Evolutionary conservation across 2,113 vertebrate genomes (phyloP), one percentile per base, ranked within the genome.

Genomic region (Coptodon bakossiorum): DNA sequence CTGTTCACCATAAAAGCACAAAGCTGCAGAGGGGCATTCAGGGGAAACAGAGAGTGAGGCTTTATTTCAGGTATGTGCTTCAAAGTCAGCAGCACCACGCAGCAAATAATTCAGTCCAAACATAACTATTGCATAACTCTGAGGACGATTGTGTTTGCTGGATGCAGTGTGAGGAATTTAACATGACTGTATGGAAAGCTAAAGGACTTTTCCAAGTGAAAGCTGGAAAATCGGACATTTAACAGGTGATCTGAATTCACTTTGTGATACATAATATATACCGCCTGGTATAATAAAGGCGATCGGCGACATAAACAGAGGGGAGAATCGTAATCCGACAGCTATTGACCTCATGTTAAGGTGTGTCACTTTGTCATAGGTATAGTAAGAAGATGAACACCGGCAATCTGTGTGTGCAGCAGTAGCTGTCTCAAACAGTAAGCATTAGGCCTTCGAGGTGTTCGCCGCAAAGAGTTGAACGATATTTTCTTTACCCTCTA

Each of bases 1-100:
- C 79, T 76, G 89, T 85, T 92, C 81, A 56, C 89, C 88, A 89
- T 93, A 80, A 90, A 90, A 94, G 89, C 83, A 90, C 91, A 92
- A 86, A 81, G 56, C 80, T 87, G 9, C 38, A 73, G 82, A 89
- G 82, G 81, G 24, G 63, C n/a, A 71, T 50, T 9, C 59, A 79
- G 59, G 52, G n/a, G 53, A 81, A 40, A 27, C 4, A 76, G 50
- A 31, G 36, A 81, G 81, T 3, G 76, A 56, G 36, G 31, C 29
- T 43, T 85, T 12, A 61, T 80, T 86, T 54, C 8, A 5, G 73
- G 50, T 24, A 17, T 80, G 54, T 57, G 38, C 27, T 56, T 38
- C n/a, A 82, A 73, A 79, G 31, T 80, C 50, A 50, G 83, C 66
- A 82, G 22, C 84, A 24, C 17, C n/a, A 7, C n/a, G 19, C 34